phyloP scores from a whole-genome alignment of 2,888 invertebrate genomes.

The Tetragnatha montana region DNA sequence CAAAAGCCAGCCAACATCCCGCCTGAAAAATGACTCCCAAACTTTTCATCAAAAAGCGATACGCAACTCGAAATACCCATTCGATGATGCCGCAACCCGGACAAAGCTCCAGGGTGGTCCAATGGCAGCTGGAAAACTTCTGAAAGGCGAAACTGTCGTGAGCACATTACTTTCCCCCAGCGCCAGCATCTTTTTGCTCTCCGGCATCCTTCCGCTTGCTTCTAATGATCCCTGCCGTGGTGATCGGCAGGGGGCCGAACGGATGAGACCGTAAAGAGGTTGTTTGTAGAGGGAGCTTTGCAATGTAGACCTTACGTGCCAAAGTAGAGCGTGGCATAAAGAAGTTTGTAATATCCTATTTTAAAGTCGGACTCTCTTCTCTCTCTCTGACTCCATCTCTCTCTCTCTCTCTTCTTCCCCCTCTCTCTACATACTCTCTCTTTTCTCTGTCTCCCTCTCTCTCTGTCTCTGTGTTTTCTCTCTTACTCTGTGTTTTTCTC shows the following conservation, averaged over 20 bases:
- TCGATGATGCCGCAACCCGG: slow-evolving; percentile 5
- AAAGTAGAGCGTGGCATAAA: too few species aligned
- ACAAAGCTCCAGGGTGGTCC: slow-evolving; percentile 31
- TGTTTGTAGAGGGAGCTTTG: not conserved
- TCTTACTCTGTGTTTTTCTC: too few species aligned
- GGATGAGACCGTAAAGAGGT: slow-evolving; percentile 58
- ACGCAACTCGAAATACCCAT: slow-evolving; percentile 8
- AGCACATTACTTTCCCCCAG: slow-evolving; percentile 36
- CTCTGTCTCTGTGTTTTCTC: too few species aligned
- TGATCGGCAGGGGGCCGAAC: slow-evolving; percentile 52
- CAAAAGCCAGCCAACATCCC: not conserved
- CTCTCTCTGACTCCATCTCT: too few species aligned
- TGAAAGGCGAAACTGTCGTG: slow-evolving; percentile 67
- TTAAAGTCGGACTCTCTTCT: not conserved
- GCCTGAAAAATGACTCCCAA: slow-evolving; percentile 2
- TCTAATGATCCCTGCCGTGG: slow-evolving; percentile 69
- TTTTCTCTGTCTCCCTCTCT: too few species aligned
- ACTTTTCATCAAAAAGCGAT: slow-evolving; percentile 2
- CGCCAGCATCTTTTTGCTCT: slow-evolving; percentile 55
- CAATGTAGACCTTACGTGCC: too few species aligned
- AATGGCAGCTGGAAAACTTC: slow-evolving; percentile 43
- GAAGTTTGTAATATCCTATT: not conserved
- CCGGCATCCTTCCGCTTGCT: slow-evolving; percentile 64
- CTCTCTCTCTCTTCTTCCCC: too few species aligned
- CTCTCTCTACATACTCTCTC: too few species aligned